Evolutionary conservation across 1,140 invertebrate genomes (phyloP).

Genomic region (Drosophila funebris): DNA sequence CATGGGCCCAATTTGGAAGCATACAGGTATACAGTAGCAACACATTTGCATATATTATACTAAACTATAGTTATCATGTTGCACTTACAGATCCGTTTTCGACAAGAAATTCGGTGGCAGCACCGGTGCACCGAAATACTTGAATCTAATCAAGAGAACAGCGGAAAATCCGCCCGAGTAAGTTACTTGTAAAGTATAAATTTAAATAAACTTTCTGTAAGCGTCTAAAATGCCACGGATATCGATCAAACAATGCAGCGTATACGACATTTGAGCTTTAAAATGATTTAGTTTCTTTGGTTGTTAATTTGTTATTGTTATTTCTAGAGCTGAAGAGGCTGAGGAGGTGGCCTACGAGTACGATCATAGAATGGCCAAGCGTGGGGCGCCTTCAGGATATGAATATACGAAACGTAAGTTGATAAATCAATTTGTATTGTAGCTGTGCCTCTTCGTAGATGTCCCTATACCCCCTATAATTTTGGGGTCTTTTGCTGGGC

Average conservation of each 20-base stretch:
- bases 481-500: neutral
- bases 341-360: conserved; percentile 72
- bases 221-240: conserved; percentile 12
- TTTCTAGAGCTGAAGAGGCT: conserved; percentile 65
- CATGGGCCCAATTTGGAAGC: conserved; percentile 65
- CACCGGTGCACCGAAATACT: conserved; percentile 59
- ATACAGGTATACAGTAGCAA: conserved; percentile 44
- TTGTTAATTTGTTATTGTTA: conserved; percentile 14
- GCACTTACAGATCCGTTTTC: conserved; percentile 61
- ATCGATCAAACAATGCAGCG: neutral
- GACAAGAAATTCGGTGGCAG: conserved; percentile 66
- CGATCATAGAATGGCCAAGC: conserved; percentile 68
- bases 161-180: conserved; percentile 79
- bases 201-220: conserved; percentile 48
- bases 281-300: neutral
- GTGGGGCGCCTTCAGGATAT: conserved; percentile 56
- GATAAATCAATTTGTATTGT: neutral
- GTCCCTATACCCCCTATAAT: neutral
- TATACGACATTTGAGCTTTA: conserved; percentile 15
- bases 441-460: neutral
- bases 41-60: neutral
- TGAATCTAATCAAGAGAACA: conserved; percentile 67
- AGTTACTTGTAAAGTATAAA: conserved; percentile 81
- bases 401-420: conserved; percentile 76
- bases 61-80: neutral